These are phyloP conservation scores for Trididemnum miniatum DNA, from an alignment of 23 tunicate genomes.

Conservation along the genomic window DNA sequence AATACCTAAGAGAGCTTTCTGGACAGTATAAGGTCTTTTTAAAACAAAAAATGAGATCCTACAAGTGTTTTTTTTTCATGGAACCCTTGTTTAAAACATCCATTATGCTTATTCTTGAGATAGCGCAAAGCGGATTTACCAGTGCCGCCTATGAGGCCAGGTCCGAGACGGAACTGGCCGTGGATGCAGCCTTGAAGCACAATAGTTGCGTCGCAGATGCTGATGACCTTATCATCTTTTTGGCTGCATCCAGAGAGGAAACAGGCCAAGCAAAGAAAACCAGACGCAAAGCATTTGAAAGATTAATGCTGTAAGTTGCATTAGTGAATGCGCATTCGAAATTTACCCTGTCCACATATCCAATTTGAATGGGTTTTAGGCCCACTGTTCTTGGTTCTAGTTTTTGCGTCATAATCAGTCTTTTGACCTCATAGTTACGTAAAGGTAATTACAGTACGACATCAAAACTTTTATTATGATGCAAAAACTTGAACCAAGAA, in stretches of 20 bases:
- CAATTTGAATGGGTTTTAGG: too few relatives aligned
- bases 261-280: neutral
- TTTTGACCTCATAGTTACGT: too few relatives aligned
- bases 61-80: neutral
- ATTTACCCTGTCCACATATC: too few relatives aligned
- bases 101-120: slow-evolving; percentile 7
- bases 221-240: neutral
- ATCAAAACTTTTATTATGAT: too few relatives aligned
- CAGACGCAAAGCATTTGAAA: slow-evolving; percentile 21
- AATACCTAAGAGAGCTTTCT: neutral
- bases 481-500: too few relatives aligned
- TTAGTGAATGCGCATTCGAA: too few relatives aligned
- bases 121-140: slow-evolving; percentile 14
- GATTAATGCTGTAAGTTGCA: slow-evolving; percentile 27
- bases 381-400: too few relatives aligned
- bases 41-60: neutral
- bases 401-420: too few relatives aligned
- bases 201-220: slow-evolving; percentile 23
- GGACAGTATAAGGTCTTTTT: slow-evolving; percentile 14
- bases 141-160: neutral
- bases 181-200: slow-evolving; percentile 7
- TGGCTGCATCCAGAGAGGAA: neutral
- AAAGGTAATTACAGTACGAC: too few relatives aligned
- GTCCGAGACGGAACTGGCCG: slow-evolving; percentile 6
- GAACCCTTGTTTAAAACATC: neutral